phyloP scores from a whole-genome alignment of 2,113 vertebrate species.

The Cyphomyrus discorhynchus region DNA sequence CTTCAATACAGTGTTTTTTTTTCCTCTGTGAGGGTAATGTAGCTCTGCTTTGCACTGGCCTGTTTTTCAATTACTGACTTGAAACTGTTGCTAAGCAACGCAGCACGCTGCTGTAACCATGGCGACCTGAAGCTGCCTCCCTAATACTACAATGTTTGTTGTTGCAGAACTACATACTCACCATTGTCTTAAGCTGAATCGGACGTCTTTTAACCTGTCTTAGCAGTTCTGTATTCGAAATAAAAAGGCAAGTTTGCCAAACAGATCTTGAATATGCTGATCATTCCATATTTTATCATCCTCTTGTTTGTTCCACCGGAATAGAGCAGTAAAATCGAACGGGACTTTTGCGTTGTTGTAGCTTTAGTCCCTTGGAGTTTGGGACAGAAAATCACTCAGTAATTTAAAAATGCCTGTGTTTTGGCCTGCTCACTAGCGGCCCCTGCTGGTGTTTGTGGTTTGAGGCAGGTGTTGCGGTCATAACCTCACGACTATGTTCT shows the following conservation, averaged over 20 bases:
- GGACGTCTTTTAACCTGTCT: neutral
- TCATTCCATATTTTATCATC: neutral
- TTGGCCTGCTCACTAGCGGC: neutral
- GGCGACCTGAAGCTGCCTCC: neutral
- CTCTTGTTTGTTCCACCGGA: neutral
- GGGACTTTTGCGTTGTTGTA: neutral
- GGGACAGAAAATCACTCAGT: neutral
- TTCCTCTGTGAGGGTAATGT: neutral
- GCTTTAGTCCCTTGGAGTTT: neutral
- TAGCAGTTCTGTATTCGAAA: neutral
- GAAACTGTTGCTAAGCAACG: slow-evolving; percentile 15
- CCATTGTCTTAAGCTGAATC: slow-evolving; percentile 16
- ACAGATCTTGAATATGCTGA: neutral
- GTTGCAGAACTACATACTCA: slow-evolving; percentile 13
- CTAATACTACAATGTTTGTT: slow-evolving; percentile 14
- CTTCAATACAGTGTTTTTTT: neutral
- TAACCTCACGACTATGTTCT: neutral
- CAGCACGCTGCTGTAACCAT: slow-evolving; percentile 6
- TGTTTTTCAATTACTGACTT: neutral
- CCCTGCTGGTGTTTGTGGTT: neutral
- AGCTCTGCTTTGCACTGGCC: neutral
- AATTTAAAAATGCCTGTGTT: neutral
- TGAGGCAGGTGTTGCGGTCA: neutral
- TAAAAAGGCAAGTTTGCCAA: slow-evolving; percentile 7
- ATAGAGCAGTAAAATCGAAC: neutral